Conservation (phyloP, 2,888 invertebrate species). For the Clusia tigrina region DNA sequence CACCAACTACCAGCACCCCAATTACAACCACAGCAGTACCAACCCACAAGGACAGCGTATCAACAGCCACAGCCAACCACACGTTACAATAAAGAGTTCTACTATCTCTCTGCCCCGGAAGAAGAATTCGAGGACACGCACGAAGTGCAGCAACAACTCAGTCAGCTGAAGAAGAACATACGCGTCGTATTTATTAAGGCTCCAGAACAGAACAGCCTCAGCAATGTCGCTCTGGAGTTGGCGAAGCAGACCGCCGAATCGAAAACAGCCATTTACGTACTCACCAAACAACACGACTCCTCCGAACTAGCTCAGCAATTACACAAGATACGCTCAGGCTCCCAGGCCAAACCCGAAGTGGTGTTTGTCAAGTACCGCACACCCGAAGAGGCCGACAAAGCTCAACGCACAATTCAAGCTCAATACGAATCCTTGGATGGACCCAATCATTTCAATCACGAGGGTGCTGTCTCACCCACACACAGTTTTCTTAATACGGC, state of each 20-base stretch:
- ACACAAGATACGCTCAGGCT: constrained; percentile 24
- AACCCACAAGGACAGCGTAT: background rate
- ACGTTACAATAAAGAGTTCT: constrained; percentile 42
- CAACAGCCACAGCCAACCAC: constrained; percentile 3
- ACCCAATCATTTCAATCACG: constrained; percentile 38
- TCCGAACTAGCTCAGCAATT: constrained; percentile 38
- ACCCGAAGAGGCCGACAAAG: constrained; percentile 46
- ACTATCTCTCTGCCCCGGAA: constrained; percentile 39
- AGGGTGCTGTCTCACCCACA: constrained; percentile 40
- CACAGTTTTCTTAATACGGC: constrained; percentile 31
- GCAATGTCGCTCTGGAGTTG: constrained; percentile 38
- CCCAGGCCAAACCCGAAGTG: constrained; percentile 46
- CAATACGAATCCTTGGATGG: constrained; percentile 46
- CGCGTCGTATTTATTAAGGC: constrained; percentile 45
- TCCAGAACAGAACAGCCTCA: constrained; percentile 41
- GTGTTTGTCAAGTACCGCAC: constrained; percentile 52
- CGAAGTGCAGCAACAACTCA: constrained; percentile 29
- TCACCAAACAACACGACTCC: constrained; percentile 42
- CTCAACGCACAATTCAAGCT: constrained; percentile 48
- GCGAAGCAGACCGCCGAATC: constrained; percentile 36
- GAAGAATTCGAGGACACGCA: constrained; percentile 32
- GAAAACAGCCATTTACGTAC: constrained; percentile 43
- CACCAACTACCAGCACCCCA: background rate
- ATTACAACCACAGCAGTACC: constrained; percentile 6
- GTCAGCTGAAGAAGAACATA: constrained; percentile 39